Conservation (phyloP, 2,797 vertebrate species). For the Tenualosa thibaudeaui region DNA sequence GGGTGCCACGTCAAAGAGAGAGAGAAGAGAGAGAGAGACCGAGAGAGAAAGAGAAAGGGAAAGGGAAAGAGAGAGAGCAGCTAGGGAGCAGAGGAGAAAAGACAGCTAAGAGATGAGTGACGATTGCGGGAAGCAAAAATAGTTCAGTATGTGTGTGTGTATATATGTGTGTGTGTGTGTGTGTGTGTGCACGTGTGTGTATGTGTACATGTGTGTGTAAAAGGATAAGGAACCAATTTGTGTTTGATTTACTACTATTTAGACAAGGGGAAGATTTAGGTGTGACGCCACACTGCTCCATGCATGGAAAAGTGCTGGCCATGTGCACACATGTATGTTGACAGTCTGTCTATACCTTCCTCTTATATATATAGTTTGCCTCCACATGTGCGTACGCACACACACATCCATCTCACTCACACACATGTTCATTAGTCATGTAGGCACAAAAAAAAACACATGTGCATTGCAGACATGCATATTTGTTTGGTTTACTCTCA, state of each 20-base stretch:
- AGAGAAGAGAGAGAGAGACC: too few relatives aligned
- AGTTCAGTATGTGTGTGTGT: background rate
- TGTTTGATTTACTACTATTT: slow-evolving; percentile 25
- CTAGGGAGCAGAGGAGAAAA: too few relatives aligned
- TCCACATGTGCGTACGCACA: background rate
- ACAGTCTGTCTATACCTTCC: background rate
- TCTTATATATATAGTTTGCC: background rate
- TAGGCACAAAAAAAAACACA: background rate
- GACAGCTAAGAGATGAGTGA: background rate
- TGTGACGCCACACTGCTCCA: background rate
- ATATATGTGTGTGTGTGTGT: background rate
- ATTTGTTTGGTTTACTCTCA: background rate
- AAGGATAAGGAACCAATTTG: slow-evolving; percentile 21
- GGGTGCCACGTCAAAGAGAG: background rate
- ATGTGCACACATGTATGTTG: background rate
- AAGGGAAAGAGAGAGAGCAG: too few relatives aligned
- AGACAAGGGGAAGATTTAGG: slow-evolving; percentile 28
- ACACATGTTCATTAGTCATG: background rate
- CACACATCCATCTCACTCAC: background rate
- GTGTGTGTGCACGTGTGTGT: background rate
- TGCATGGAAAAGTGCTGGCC: background rate
- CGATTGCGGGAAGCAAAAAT: background rate
- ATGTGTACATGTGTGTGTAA: background rate
- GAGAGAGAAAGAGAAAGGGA: too few relatives aligned
- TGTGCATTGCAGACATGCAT: background rate